These are phyloP conservation scores for Neodontobutis hainanensis DNA, from an alignment of 2,113 vertebrate genomes.

Conservation along the genomic window DNA sequence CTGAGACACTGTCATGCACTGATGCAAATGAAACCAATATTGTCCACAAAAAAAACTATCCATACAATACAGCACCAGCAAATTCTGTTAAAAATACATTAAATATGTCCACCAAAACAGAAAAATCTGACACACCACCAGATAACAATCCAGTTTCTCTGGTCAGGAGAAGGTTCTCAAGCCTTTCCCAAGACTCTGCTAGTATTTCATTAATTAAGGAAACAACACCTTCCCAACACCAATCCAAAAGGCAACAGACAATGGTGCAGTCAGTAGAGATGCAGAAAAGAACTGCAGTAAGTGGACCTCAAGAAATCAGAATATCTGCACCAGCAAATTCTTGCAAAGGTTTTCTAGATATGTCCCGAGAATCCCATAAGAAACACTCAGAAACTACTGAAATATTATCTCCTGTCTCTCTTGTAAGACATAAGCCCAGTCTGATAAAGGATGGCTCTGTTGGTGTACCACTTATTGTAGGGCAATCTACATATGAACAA, in stretches of 20 bases:
- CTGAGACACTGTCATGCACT: not conserved
- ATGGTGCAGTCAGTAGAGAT: conserved; percentile 1
- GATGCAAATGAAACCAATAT: conserved; percentile 5
- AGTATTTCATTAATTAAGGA: conserved; percentile 70
- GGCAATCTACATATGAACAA: conserved; percentile 41
- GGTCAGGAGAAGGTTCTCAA: conserved; percentile 45
- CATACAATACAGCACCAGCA: conserved; percentile 54
- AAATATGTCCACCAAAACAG: conserved; percentile 67
- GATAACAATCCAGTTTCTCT: conserved; percentile 60
- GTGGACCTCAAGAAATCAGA: conserved; percentile 1
- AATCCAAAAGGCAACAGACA: conserved; percentile 40
- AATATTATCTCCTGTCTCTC: conserved; percentile 25
- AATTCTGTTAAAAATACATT: conserved; percentile 62
- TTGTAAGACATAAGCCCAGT: conserved; percentile 46
- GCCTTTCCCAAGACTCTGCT: conserved; percentile 38
- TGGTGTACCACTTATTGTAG: conserved; percentile 61
- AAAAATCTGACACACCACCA: conserved; percentile 4
- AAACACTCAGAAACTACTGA: conserved; percentile 23
- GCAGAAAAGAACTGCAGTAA: conserved; percentile 17
- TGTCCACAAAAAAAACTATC: conserved; percentile 18
- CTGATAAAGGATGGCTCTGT: conserved; percentile 25
- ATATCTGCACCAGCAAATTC: conserved; percentile 64
- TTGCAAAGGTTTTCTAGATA: conserved; percentile 66
- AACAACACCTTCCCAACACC: conserved; percentile 14
- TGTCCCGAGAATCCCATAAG: conserved; percentile 60